Evolutionary conservation across 2,888 invertebrate species (phyloP).

Genomic region (Standfussiana lucernea): DNA sequence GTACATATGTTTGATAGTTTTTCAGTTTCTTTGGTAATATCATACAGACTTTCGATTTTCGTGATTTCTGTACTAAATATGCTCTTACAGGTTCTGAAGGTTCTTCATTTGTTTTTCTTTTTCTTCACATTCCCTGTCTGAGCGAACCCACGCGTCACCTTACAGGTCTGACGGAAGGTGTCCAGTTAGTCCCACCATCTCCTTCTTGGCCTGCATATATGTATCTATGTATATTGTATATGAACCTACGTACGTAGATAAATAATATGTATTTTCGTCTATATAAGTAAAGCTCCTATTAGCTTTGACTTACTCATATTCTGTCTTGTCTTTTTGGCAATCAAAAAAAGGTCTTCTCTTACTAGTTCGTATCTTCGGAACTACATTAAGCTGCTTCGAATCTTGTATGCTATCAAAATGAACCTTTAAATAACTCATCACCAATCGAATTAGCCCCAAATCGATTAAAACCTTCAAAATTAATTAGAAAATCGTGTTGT

Average conservation of each 20-base stretch:
- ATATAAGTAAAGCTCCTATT: no score
- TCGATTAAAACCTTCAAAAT: slow-evolving; percentile 49
- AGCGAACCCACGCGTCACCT: no score
- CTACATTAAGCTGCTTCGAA: background rate
- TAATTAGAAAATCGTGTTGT: slow-evolving; percentile 72
- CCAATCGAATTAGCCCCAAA: slow-evolving; percentile 19
- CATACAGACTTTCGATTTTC: background rate
- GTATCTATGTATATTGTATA: background rate
- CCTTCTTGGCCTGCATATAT: no score
- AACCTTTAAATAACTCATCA: slow-evolving; percentile 34
- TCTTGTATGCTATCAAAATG: background rate
- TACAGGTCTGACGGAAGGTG: no score
- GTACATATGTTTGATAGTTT: background rate
- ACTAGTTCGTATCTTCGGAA: background rate
- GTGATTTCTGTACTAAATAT: background rate
- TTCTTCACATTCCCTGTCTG: no score
- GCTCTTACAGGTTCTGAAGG: background rate
- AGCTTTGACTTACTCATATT: no score
- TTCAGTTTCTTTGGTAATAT: background rate
- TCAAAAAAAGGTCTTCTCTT: background rate
- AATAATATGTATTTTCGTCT: no score
- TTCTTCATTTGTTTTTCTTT: no score
- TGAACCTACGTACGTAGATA: background rate
- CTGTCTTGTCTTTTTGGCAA: background rate
- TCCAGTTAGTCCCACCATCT: no score